These are phyloP conservation scores for Nymphalis io DNA, from an alignment of 1,140 invertebrate genomes.

Conservation along the genomic window DNA sequence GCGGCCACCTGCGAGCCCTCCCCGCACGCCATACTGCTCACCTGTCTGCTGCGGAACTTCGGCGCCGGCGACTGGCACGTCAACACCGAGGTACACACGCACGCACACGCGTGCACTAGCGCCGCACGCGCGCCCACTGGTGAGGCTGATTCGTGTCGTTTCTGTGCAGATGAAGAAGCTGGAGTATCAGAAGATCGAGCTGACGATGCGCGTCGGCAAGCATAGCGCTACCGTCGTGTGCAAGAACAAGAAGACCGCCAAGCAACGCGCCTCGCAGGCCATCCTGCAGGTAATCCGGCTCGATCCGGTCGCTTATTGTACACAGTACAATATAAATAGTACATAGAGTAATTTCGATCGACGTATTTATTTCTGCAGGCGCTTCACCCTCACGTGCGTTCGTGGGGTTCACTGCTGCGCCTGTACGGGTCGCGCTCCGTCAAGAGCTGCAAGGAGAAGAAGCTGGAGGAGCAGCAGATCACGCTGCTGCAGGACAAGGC, in stretches of 20 bases:
- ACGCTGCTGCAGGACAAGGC: slow-evolving; percentile 95
- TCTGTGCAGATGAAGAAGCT: slow-evolving; percentile 85
- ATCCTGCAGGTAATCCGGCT: slow-evolving; percentile 87
- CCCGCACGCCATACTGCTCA: slow-evolving; percentile 95
- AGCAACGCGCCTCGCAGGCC: slow-evolving; percentile 97
- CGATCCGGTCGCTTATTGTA: background rate
- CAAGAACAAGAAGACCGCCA: slow-evolving; percentile 98
- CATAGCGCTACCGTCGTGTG: slow-evolving; percentile 94
- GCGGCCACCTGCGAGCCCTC: slow-evolving; percentile 96
- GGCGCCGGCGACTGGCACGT: slow-evolving; percentile 94
- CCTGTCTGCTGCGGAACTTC: slow-evolving; percentile 96
- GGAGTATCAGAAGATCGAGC: slow-evolving; percentile 96
- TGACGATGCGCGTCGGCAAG: slow-evolving; percentile 96
- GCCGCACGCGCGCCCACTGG: no score
- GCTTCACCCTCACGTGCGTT: slow-evolving; percentile 94
- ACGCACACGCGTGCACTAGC: no score
- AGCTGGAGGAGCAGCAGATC: slow-evolving; percentile 96
- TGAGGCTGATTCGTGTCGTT: background rate
- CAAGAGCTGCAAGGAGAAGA: slow-evolving; percentile 96
- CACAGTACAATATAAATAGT: no score
- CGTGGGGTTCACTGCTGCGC: slow-evolving; percentile 96
- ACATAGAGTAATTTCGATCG: no score
- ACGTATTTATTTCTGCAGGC: slow-evolving; percentile 73
- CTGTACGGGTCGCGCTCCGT: slow-evolving; percentile 96
- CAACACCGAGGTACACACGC: slow-evolving; percentile 86